Base-by-base conservation (phyloP, 2,888 invertebrate species). In the Gymnoscelis rufifasciata region DNA sequence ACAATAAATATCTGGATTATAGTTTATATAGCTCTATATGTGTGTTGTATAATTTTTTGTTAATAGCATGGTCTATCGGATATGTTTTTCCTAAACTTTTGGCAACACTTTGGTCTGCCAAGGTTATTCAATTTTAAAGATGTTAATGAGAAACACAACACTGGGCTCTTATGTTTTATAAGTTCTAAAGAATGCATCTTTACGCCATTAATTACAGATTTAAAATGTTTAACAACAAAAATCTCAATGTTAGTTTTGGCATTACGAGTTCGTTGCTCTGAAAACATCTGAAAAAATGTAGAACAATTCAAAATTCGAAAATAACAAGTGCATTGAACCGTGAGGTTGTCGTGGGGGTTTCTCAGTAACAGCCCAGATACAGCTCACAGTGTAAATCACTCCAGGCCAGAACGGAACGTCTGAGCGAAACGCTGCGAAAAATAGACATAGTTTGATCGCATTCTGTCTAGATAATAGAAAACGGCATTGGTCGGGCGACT, bases 361-460 rank as follows among this genome's bases (percentile, higher is more conserved):
- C 66, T 64, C 60, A 60, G 56, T 66, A 75, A 1, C 71, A 78
- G 72, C 83, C 83, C 81, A 81, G 83, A 82, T 79, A 83, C 83
- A 79, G 79, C 74, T 62, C 51, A 66, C 64, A 64, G 69, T 64
- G 76, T 83, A 83, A 83, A 84, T 84, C 83, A 82, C 78, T 74
- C 72, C 71, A 65, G 70, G 64, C 63, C 60, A 77, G 78, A 70
- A 66, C 68, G 65, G 71, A 72, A 48, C 57, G 57, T 45, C 53
- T 48, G 78, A 78, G 71, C 72, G 60, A 65, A 62, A 66, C 65
- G 63, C 62, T 74, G 81, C 86, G 78, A 79, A 86, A 86, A 86
- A 86, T 84, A 86, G 82, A 83, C 69, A 75, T 76, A 74, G 72
- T 79, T 79, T 78, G 69, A 78, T 79, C 70, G 74, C 79, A 82